Percentiles rank a stretch among this genome's conserved stretches.
These are phyloP conservation scores for Bathynomus jamesi DNA, from an alignment of 1,140 invertebrate species.

Conservation along the genomic window DNA sequence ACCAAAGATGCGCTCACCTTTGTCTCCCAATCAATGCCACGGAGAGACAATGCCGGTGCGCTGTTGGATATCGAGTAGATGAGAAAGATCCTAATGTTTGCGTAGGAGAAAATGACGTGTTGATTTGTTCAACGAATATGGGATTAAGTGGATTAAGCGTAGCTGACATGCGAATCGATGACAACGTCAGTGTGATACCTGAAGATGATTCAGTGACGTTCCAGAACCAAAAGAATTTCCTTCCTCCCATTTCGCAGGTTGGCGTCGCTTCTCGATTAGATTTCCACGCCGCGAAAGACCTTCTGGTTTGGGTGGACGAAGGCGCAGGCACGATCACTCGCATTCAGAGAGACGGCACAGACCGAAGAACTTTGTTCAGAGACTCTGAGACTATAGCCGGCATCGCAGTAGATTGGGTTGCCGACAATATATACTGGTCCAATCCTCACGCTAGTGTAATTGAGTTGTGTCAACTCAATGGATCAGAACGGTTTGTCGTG, in stretches of 20 bases:
- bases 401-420: conserved; percentile 48
- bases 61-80: conserved; percentile 59
- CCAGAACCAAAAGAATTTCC: conserved; percentile 43
- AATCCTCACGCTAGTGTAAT: conserved; percentile 53
- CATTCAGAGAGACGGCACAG: conserved; percentile 67
- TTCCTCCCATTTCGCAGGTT: conserved; percentile 69
- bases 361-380: conserved; percentile 52
- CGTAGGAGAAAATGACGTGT: conserved; percentile 49
- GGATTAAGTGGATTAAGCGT: conserved; percentile 59
- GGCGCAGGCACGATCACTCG: conserved; percentile 64
- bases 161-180: conserved; percentile 18
- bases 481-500: conserved; percentile 48
- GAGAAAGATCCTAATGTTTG: conserved; percentile 48
- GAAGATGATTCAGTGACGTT: background rate
- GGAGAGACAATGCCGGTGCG: conserved; percentile 60
- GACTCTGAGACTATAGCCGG: conserved; percentile 47
- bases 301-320: conserved; percentile 60
- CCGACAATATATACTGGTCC: conserved; percentile 55
- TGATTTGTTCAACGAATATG: conserved; percentile 67
- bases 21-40: conserved; percentile 59
- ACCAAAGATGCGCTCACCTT: conserved; percentile 51
- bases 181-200: background rate
- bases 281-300: conserved; percentile 52
- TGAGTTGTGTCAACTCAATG: conserved; percentile 49
- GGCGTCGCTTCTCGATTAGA: conserved; percentile 66